Evolutionary conservation across 2,888 invertebrate species (phyloP), one percentile per base, ranked within the genome.

Genomic region (Limenitis camilla): DNA sequence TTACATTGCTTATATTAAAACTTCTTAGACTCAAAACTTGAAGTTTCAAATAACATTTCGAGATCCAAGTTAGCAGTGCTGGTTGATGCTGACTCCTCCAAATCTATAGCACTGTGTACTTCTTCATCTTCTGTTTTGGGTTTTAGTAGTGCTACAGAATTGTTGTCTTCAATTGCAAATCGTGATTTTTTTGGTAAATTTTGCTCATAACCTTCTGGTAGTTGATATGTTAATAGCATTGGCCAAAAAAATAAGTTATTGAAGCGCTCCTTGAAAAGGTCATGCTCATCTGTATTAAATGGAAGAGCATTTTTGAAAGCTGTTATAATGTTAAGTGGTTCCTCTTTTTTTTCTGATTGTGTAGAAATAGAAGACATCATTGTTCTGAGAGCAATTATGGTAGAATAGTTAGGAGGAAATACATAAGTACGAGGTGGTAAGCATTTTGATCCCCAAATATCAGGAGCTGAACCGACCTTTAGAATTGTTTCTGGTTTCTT

Each of bases 161-260:
- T n/a, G n/a, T n/a, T n/a, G n/a, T n/a, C n/a, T n/a, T n/a, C n/a
- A n/a, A n/a, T n/a, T n/a, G n/a, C n/a, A n/a, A n/a, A n/a, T n/a
- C n/a, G n/a, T n/a, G n/a, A n/a, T n/a, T n/a, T n/a, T n/a, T n/a
- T n/a, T n/a, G n/a, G n/a, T n/a, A n/a, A n/a, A n/a, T n/a, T n/a
- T n/a, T n/a, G n/a, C 40, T n/a, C 30, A 33, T 38, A 29, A 32
- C 32, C 36, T 27, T 55, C 42, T 3, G 63, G 59, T 6, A 55
- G 30, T 10, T 54, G 41, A 59, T 61, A 61, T 7, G 83, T 78
- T 9, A 82, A 64, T 31, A 81, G 55, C 70, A 81, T 65, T n/a
- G 83, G 80, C 79, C 80, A 81, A 33, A 78, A 53, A 49, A 82
- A 82, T 40, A 83, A 60, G 32, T 59, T 45, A 56, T 75, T 71